phyloP scores from a whole-genome alignment of 64 coral and sea anemone genomes.

The Stylophora pistillata region DNA sequence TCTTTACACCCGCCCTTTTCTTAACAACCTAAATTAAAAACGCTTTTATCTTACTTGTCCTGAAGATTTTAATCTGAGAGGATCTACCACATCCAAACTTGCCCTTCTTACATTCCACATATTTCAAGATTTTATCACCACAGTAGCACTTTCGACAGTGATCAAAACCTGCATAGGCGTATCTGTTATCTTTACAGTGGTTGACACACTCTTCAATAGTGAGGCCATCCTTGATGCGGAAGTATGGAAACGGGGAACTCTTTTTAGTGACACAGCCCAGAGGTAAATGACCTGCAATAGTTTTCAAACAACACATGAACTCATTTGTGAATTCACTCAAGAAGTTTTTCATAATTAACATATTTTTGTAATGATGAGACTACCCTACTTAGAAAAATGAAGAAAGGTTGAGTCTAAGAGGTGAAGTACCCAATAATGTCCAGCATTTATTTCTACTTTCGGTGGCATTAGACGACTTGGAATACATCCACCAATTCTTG shows the following conservation, averaged over 20 bases:
- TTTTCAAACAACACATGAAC: background rate
- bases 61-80: conserved; percentile 25
- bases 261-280: conserved; percentile 52
- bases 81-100: conserved; percentile 8
- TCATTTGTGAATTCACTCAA: background rate
- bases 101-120: background rate
- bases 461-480: no score
- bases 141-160: conserved; percentile 58
- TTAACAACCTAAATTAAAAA: background rate
- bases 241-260: conserved; percentile 23
- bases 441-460: no score
- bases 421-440: no score
- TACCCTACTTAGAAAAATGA: background rate
- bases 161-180: conserved; percentile 53
- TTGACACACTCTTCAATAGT: conserved; percentile 52
- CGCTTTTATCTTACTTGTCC: conserved; percentile 44
- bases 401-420: no score
- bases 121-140: background rate
- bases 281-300: conserved; percentile 30
- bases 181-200: conserved; percentile 59
- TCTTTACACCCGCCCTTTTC: background rate
- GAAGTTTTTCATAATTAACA: background rate
- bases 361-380: background rate
- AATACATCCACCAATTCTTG: no score
- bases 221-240: background rate